A percentile compares a stretch with the other conserved stretches of the same genome.
Evolutionary conservation across 2,797 vertebrate genomes (phyloP).

Genomic region (Acipenser oxyrinchus): DNA sequence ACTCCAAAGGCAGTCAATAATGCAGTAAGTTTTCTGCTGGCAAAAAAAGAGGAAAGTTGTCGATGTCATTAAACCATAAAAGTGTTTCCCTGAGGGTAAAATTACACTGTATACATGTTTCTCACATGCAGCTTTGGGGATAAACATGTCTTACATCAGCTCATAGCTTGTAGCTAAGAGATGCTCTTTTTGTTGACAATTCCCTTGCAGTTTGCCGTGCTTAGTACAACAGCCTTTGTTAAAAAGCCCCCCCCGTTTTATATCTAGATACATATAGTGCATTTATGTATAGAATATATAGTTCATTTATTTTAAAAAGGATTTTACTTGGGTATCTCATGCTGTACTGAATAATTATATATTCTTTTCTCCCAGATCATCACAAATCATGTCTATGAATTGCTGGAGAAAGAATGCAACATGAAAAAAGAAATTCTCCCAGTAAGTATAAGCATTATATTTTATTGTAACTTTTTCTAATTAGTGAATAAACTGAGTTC

Average conservation of each 20-base stretch:
- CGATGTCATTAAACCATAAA: slow-evolving; percentile 70
- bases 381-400: slow-evolving; percentile 88
- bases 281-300: slow-evolving; percentile 5
- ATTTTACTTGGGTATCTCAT: too few species aligned
- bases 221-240: slow-evolving; percentile 38
- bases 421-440: slow-evolving; percentile 86
- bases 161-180: slow-evolving; percentile 61
- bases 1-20: slow-evolving; percentile 27
- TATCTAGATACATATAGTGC: slow-evolving; percentile 20
- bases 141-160: slow-evolving; percentile 77
- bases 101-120: slow-evolving; percentile 67
- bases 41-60: slow-evolving; percentile 51
- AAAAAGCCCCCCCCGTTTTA: slow-evolving; percentile 45
- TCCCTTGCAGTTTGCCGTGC: slow-evolving; percentile 43
- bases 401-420: slow-evolving; percentile 85
- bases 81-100: slow-evolving; percentile 66
- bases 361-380: slow-evolving; percentile 71
- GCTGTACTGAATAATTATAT: slow-evolving; percentile 5
- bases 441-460: slow-evolving; percentile 63
- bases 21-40: slow-evolving; percentile 30
- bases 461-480: too few species aligned
- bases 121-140: slow-evolving; percentile 67
- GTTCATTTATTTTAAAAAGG: slow-evolving; percentile 18
- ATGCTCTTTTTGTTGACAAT: slow-evolving; percentile 56
- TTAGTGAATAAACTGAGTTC: too few species aligned